These are phyloP conservation scores for Orthonyx spaldingii DNA, from an alignment of 2,113 vertebrate species.

Conservation along the genomic window DNA sequence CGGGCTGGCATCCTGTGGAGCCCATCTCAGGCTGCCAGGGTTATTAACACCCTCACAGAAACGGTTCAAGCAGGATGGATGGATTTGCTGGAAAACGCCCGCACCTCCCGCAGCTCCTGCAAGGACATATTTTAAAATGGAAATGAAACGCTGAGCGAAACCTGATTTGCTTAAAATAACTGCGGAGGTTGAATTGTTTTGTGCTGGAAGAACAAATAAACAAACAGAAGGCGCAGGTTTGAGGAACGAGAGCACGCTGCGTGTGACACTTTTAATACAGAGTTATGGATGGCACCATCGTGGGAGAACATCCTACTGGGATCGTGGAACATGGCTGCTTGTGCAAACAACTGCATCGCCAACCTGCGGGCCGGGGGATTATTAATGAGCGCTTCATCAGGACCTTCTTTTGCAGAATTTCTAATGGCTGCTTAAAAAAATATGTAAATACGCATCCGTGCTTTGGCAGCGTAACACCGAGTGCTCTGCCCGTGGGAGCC, in stretches of 20 bases:
- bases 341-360: background rate
- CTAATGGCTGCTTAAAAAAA: background rate
- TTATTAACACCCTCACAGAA: background rate
- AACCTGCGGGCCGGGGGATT: background rate
- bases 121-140: slow-evolving; percentile 33
- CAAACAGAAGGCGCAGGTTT: slow-evolving; percentile 7
- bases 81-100: background rate
- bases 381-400: background rate
- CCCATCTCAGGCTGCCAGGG: background rate
- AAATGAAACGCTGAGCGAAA: slow-evolving; percentile 40
- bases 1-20: background rate
- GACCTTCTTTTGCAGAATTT: background rate
- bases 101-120: background rate
- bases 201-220: slow-evolving; percentile 22
- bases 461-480: fast-evolving
- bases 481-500: fast-evolving
- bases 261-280: slow-evolving; percentile 1
- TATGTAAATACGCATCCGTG: background rate
- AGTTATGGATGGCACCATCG: slow-evolving; percentile 23
- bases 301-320: background rate
- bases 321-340: background rate
- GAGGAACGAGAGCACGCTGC: slow-evolving; percentile 15
- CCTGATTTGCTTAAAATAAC: slow-evolving; percentile 49
- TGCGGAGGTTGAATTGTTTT: slow-evolving; percentile 26
- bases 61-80: background rate